Base-by-base conservation (phyloP, 1,140 invertebrate genomes). In the Whitmania pigra region DNA sequence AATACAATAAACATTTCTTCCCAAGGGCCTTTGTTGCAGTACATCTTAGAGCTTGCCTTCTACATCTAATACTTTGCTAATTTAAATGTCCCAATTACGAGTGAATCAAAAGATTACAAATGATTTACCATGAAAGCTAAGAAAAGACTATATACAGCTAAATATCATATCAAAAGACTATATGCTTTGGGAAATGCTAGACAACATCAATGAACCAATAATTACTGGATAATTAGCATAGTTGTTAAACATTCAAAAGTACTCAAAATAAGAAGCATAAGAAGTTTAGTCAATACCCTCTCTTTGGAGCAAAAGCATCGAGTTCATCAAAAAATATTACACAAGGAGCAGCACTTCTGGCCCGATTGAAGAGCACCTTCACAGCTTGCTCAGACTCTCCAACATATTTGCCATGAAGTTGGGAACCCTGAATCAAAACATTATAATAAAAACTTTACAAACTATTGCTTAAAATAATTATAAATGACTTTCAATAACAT, bases 241-340 rank as follows among this genome's bases (percentile, higher is more conserved):
- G 5, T 49, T 49, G 43, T 17, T 15, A 49, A 49, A 43, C 40
- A n/a, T 43, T 5, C 5, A 43, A 63, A 63, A 63, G 29, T 63
- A 15, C 9, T 17, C 0, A 27, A 63, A 13, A 13, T 20, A 63
- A 63, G 9, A 27, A 63, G 20, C 20, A n/a, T 27, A 5, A 63
- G 20, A 13, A 63, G 11, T 31, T 68, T 31, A 68, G 29, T 4
- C 18, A 4, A 83, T 74, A 81, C 81, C 84, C 80, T 90, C 90
- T n/a, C 88, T 84, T 83, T 57, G 82, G 87, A 40, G 91, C 90
- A 73, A 98, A 84, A 20, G 93, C 92, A 84, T 98, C 96, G 77
- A 98, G 90, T 85, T 99, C 95, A 83, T 98, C 95, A 80, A 99
- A 95, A 83, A 99, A 99, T 75, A 99, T 87, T 76, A 99, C 90